These are phyloP conservation scores for Spinibarbus caldwelli DNA, from an alignment of 2,797 vertebrate genomes.

Conservation along the genomic window DNA sequence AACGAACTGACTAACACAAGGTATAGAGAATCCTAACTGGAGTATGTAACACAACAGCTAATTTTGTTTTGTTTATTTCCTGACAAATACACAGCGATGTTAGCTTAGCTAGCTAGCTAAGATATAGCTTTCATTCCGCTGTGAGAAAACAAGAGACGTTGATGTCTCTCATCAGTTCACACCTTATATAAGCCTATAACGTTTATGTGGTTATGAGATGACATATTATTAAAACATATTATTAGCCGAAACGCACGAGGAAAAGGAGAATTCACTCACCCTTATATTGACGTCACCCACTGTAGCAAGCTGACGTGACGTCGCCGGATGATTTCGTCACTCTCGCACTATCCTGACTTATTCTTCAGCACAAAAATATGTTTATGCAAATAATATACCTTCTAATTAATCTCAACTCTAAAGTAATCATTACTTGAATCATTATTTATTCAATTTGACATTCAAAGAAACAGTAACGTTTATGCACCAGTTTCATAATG, in stretches of 20 bases:
- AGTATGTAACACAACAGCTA: background rate
- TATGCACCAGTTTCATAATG: too few species aligned
- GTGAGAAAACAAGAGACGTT: background rate
- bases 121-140: background rate
- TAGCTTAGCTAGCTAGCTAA: conserved; percentile 34
- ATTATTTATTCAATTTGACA: background rate
- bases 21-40: background rate
- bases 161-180: background rate
- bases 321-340: conserved; percentile 35
- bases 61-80: conserved; percentile 12
- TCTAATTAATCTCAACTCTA: background rate
- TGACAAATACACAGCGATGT: conserved; percentile 12
- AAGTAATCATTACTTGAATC: background rate
- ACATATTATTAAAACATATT: background rate
- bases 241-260: background rate
- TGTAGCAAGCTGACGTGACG: conserved; percentile 15
- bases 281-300: conserved; percentile 52
- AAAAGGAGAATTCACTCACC: conserved; percentile 23
- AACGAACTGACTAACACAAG: background rate
- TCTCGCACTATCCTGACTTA: conserved; percentile 2
- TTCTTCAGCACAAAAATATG: background rate
- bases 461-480: background rate
- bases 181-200: background rate
- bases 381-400: background rate
- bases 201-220: background rate